These are phyloP conservation scores for Ciconia maguari DNA, from an alignment of 2,113 vertebrate genomes.

Conservation along the genomic window DNA sequence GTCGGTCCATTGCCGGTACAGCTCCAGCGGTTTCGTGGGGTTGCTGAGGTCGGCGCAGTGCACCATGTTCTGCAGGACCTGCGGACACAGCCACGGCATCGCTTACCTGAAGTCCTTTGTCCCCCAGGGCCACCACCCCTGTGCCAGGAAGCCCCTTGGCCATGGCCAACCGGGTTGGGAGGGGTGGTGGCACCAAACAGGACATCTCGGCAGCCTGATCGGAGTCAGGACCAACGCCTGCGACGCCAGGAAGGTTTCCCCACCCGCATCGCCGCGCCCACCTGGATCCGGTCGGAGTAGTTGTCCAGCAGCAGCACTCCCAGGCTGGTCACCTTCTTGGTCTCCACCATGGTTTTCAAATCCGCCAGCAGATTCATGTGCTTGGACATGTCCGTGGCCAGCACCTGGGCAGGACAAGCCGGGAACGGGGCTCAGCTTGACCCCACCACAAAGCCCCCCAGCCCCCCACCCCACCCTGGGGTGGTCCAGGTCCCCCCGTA, in stretches of 20 bases:
- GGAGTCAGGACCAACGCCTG: accelerated
- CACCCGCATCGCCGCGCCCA: not conserved
- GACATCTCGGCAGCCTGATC: accelerated
- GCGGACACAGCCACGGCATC: accelerated
- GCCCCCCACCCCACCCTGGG: not conserved
- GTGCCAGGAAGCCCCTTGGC: not conserved
- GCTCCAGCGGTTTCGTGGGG: constrained; percentile 88
- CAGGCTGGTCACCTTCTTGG: constrained; percentile 93
- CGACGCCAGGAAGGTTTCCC: not conserved
- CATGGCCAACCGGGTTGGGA: accelerated
- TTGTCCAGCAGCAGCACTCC: constrained; percentile 91
- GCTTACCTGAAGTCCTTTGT: not conserved
- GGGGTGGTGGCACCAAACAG: not conserved
- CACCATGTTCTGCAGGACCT: constrained; percentile 94
- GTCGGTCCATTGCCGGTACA: constrained; percentile 90
- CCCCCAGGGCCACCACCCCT: not conserved
- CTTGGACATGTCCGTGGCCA: constrained; percentile 95
- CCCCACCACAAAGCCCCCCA: not conserved
- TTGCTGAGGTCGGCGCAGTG: constrained; percentile 94
- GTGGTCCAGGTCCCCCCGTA: not conserved
- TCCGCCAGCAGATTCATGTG: constrained; percentile 94
- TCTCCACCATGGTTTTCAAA: constrained; percentile 95
- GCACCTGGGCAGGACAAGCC: constrained; percentile 71
- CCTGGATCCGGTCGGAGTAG: constrained; percentile 92
- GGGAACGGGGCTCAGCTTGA: not conserved